phyloP scores from a whole-genome alignment of 2,113 vertebrate species.

The Dromiciops gliroides region DNA sequence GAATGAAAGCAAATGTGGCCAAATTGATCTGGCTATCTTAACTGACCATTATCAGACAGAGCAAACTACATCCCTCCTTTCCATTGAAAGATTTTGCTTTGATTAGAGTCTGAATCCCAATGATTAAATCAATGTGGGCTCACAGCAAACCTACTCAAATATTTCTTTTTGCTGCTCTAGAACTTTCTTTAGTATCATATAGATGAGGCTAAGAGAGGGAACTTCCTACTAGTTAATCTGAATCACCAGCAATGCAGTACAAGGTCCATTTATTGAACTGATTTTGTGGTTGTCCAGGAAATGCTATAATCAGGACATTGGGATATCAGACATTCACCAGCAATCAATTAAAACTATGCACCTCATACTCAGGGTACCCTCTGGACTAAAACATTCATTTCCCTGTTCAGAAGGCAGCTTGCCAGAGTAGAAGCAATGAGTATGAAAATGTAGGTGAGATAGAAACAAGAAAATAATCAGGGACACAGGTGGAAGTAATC shows the following conservation, averaged over 20 bases:
- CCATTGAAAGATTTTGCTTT: slow-evolving; percentile 18
- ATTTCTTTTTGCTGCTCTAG: not conserved
- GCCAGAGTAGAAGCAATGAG: not conserved
- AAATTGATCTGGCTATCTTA: slow-evolving; percentile 13
- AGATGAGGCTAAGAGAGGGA: not conserved
- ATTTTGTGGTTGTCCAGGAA: not conserved
- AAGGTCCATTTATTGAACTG: not conserved
- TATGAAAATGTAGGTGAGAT: not conserved
- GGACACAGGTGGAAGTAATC: not conserved
- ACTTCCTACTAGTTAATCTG: not conserved
- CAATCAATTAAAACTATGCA: not conserved
- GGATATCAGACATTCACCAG: not conserved
- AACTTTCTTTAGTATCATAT: not conserved
- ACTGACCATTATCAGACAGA: slow-evolving; percentile 29
- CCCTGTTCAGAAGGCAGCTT: not conserved
- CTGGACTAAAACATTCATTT: not conserved
- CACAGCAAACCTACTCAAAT: not conserved
- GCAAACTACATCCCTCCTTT: slow-evolving; percentile 17
- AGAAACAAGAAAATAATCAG: not conserved
- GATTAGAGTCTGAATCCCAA: slow-evolving; percentile 5
- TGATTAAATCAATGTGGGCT: slow-evolving; percentile 14
- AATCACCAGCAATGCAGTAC: not conserved
- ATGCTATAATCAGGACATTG: not conserved
- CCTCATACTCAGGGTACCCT: not conserved
- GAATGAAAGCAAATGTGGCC: not conserved